Conservation (phyloP, 2,113 vertebrate species). For the Xiphorhynchus elegans region DNA sequence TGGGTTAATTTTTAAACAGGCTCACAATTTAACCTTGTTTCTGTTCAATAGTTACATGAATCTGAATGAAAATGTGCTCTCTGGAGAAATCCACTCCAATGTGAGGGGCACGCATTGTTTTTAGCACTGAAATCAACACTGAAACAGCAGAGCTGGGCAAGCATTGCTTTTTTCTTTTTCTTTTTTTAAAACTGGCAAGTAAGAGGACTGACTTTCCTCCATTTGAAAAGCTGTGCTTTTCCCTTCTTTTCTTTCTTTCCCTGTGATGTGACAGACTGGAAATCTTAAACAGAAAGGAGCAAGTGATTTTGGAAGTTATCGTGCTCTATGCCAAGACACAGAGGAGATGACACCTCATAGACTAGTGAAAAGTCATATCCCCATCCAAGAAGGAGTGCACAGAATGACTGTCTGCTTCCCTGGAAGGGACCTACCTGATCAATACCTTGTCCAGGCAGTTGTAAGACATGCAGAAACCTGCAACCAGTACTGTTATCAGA, state of each 20-base stretch:
- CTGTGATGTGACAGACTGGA: neutral
- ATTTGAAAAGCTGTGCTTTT: neutral
- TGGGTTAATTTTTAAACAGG: slow-evolving; percentile 38
- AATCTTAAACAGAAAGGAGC: neutral
- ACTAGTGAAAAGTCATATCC: neutral
- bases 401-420: neutral
- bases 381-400: neutral
- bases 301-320: neutral
- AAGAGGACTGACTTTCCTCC: neutral
- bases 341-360: neutral
- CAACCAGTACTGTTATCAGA: neutral
- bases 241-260: neutral
- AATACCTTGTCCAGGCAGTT: neutral
- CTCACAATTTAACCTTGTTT: slow-evolving; percentile 24
- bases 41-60: neutral
- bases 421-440: neutral
- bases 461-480: neutral
- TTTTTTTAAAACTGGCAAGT: neutral
- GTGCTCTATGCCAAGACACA: neutral
- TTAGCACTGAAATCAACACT: neutral
- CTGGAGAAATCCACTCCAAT: neutral
- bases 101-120: neutral
- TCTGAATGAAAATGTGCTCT: neutral
- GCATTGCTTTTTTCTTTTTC: neutral
- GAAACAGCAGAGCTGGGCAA: neutral